A percentile compares a stretch with the other conserved stretches of the same genome.
phyloP scores from a whole-genome alignment of 1,140 invertebrate genomes.

The Saccostrea cuccullata region DNA sequence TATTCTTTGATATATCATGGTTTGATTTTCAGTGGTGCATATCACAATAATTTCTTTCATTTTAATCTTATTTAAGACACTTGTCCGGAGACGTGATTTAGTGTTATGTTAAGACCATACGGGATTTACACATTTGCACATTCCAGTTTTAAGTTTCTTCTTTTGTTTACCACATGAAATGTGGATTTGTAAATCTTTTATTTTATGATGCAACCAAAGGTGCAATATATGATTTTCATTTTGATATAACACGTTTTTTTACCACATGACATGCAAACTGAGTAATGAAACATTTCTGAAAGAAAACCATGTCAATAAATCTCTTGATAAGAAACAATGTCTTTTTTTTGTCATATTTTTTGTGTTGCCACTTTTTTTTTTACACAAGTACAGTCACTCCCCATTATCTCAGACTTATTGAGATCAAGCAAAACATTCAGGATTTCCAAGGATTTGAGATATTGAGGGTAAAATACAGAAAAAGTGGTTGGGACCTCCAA shows the following conservation, averaged over 20 bases:
- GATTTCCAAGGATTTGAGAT: neutral
- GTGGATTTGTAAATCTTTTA: neutral
- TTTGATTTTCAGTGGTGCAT: neutral
- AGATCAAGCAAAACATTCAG: neutral
- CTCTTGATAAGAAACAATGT: neutral
- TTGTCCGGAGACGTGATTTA: neutral
- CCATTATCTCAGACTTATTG: neutral
- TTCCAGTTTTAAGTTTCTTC: neutral
- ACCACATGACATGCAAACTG: neutral
- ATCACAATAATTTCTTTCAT: neutral
- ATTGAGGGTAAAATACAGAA: neutral
- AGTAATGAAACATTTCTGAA: neutral
- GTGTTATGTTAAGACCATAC: neutral
- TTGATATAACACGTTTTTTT: neutral
- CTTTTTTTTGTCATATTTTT: neutral
- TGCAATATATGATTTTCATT: conserved; percentile 26
- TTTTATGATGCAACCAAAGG: conserved; percentile 1
- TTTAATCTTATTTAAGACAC: neutral
- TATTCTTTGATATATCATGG: neutral
- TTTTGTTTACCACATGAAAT: neutral
- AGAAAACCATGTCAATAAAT: neutral
- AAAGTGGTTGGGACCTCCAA: neutral
- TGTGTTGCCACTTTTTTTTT: neutral
- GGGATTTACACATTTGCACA: neutral
- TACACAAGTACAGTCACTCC: neutral